Evolutionary conservation across 2,888 invertebrate species (phyloP), one percentile per base, ranked within the genome.

Genomic region (Lissonota sp.): DNA sequence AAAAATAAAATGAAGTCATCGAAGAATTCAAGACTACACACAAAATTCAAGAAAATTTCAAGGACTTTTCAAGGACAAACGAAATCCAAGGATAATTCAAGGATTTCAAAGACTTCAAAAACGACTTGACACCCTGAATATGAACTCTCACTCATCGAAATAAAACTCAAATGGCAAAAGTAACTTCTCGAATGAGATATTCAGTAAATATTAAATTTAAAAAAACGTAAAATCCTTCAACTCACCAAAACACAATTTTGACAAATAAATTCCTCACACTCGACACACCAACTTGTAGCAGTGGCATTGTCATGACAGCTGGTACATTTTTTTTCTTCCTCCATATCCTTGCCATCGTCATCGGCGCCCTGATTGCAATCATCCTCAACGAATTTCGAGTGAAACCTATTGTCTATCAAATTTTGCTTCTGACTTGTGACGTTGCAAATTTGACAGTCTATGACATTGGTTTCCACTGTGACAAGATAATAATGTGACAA

Each of bases 231-330:
- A 26, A 26, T 26, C 3, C 26, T 26, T 26, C 3, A 26, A 53
- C 86, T 90, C 88, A 93, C 93, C 92, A 93, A 88, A 69, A 97
- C 97, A 93, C 98, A 98, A 93, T 95, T 97, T 91, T 97, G 97
- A 93, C 98, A 98, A 88, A 98, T 97, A 93, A 96, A 97, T 93
- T 98, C 98, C 0, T 96, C 95, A 93, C 98, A 98, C 91, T 98
- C 97, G 8, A 96, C 95, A 93, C 98, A 98, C 95, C 97, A 98
- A 89, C 96, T 96, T 75, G 97, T 96, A 78, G 98, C 98, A 14
- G 95, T 94, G 83, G 96, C 96, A 85, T 96, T 95, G 90, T 98
- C 98, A 85, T 96, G 96, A 93, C 98, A 98, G 92, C 96, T 97
- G 89, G 96, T 97, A 93, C 98, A 98, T 90, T 95, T 95, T 73